A percentile compares a stretch with the other conserved stretches of the same genome.
Conservation (phyloP, 2,797 vertebrate genomes). For the Propithecus perrieri region DNA sequence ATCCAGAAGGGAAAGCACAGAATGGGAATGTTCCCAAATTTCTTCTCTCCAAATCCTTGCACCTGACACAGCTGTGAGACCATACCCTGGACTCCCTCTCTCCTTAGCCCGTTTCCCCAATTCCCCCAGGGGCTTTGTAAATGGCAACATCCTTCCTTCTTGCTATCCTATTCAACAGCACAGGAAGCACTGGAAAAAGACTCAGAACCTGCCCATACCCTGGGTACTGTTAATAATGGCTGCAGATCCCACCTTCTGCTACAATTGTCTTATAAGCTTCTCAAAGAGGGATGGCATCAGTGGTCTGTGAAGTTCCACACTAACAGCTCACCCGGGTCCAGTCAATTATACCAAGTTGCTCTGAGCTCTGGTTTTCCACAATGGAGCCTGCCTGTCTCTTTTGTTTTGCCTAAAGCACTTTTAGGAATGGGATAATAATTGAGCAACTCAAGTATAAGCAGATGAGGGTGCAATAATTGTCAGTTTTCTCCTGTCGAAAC, state of each 20-base stretch:
- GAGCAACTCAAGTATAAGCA: background rate
- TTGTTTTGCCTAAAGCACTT: background rate
- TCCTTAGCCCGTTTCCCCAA: rapidly evolving
- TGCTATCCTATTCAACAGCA: background rate
- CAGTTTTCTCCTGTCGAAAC: background rate
- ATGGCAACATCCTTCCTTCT: background rate
- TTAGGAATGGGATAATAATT: background rate
- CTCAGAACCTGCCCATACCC: background rate
- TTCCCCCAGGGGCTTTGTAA: background rate
- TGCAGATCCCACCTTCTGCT: background rate
- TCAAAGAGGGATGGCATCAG: background rate
- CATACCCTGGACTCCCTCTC: background rate
- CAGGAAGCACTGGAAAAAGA: background rate
- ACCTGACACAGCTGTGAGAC: background rate
- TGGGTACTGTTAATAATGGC: background rate
- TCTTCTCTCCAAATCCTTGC: background rate
- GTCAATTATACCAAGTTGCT: background rate
- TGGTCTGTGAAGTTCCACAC: background rate
- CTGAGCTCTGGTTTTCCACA: background rate
- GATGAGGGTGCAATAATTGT: background rate
- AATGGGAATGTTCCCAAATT: background rate
- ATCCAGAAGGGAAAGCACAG: background rate
- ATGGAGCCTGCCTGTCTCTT: background rate
- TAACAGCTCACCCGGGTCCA: background rate
- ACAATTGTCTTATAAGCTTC: background rate